Conservation (phyloP, 1,140 invertebrate genomes). For the Apis mellifera region DNA sequence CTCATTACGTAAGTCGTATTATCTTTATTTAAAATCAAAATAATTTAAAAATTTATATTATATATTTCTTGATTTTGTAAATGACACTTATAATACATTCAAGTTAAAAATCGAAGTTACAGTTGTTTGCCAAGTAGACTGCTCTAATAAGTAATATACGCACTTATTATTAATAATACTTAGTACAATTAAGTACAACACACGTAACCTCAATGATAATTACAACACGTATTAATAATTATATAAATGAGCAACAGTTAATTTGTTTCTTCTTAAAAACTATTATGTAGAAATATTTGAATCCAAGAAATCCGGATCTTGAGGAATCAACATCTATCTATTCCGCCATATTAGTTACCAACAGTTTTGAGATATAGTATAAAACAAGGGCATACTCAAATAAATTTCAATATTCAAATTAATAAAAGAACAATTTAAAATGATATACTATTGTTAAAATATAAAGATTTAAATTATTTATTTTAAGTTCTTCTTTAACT, state of each 20-base stretch:
- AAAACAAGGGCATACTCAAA: constrained; percentile 18
- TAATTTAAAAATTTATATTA: constrained; percentile 17
- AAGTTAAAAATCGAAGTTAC: constrained; percentile 11
- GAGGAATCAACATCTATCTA: constrained; percentile 40
- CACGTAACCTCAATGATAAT: constrained; percentile 7
- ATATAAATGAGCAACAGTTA: constrained; percentile 8
- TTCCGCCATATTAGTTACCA: constrained; percentile 47
- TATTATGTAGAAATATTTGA: constrained; percentile 20
- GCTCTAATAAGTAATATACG: constrained; percentile 30
- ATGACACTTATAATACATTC: constrained; percentile 19
- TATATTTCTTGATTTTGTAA: background rate
- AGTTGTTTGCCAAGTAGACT: constrained; percentile 33
- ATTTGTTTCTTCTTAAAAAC: constrained; percentile 7
- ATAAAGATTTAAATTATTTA: background rate
- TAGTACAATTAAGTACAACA: constrained; percentile 34
- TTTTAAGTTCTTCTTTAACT: background rate
- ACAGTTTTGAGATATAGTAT: constrained; percentile 9
- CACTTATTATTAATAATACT: constrained; percentile 46
- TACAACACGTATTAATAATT: background rate
- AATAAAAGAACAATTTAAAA: background rate
- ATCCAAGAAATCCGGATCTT: constrained; percentile 29
- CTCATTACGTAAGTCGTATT: constrained; percentile 46
- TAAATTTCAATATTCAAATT: background rate
- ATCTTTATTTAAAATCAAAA: constrained; percentile 45
- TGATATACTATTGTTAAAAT: background rate